Conservation (phyloP, 92 coral and sea anemone genomes). For the Muricea muricata region DNA sequence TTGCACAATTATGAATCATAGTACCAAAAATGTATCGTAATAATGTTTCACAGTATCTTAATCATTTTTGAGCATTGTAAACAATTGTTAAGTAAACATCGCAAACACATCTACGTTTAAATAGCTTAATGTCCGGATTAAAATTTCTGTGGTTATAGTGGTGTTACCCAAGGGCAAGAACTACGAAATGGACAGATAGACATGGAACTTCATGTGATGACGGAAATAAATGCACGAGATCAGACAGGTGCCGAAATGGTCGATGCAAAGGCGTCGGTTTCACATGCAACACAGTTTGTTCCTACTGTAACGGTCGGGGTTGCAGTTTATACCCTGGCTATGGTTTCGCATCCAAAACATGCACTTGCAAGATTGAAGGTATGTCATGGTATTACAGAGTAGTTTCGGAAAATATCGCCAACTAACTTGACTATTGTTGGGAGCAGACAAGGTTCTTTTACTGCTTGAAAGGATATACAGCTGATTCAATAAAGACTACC, state of each 20-base stretch:
- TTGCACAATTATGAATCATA: too few relatives aligned
- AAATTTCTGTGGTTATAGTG: conserved; percentile 45
- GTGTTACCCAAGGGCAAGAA: conserved; percentile 75
- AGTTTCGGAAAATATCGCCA: too few relatives aligned
- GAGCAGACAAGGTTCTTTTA: too few relatives aligned
- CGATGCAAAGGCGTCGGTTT: conserved; percentile 79
- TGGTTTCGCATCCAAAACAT: conserved; percentile 75
- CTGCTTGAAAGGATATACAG: too few relatives aligned
- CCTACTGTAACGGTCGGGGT: conserved; percentile 71
- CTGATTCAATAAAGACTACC: too few relatives aligned
- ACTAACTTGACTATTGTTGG: too few relatives aligned
- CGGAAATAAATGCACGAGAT: conserved; percentile 72
- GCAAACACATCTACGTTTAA: too few relatives aligned
- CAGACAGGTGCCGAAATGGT: conserved; percentile 78
- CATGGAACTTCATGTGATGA: conserved; percentile 79
- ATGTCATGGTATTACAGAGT: too few relatives aligned
- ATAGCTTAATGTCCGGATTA: too few relatives aligned
- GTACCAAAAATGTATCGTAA: too few relatives aligned
- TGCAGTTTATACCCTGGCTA: conserved; percentile 77
- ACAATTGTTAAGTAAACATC: neutral
- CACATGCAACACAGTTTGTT: conserved; percentile 73
- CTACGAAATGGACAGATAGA: conserved; percentile 71
- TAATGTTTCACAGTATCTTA: too few relatives aligned
- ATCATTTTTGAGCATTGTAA: too few relatives aligned
- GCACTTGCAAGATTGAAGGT: conserved; percentile 84